Conservation (phyloP, 2,888 invertebrate species). For the Lycia hirtaria region DNA sequence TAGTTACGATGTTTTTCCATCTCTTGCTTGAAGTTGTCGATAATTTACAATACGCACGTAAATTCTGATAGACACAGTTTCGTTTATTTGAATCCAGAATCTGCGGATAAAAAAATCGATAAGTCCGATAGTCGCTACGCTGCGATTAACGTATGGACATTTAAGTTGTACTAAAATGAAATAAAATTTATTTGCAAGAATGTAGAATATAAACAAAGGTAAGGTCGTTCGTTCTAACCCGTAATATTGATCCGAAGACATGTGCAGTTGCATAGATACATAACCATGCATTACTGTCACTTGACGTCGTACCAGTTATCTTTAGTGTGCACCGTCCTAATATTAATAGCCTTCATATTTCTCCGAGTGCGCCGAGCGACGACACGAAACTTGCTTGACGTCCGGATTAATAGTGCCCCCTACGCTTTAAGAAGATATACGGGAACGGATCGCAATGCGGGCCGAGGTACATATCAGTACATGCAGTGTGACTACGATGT, state of each 20-base stretch:
- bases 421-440: slow-evolving; percentile 54
- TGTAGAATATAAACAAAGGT: too few relatives aligned
- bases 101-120: too few relatives aligned
- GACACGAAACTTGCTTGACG: slow-evolving; percentile 72
- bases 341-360: slow-evolving; percentile 80
- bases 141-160: too few relatives aligned
- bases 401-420: slow-evolving; percentile 63
- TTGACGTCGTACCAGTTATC: slow-evolving; percentile 68
- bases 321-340: slow-evolving; percentile 73
- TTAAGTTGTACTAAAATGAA: too few relatives aligned
- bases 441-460: slow-evolving; percentile 32
- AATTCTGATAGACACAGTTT: too few relatives aligned
- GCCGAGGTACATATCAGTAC: slow-evolving; percentile 31
- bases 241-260: slow-evolving; percentile 37
- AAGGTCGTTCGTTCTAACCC: slow-evolving; percentile 20
- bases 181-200: too few relatives aligned
- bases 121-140: too few relatives aligned
- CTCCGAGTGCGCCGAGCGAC: slow-evolving; percentile 65
- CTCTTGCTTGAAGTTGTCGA: too few relatives aligned
- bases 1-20: too few relatives aligned
- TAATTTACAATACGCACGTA: too few relatives aligned
- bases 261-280: slow-evolving; percentile 42
- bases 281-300: slow-evolving; percentile 67
- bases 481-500: slow-evolving; percentile 24
- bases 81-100: too few relatives aligned